Percentiles rank a stretch among this genome's conserved stretches.
Evolutionary conservation across 2,113 vertebrate genomes (phyloP).

Genomic region (Etheostoma cragini): DNA sequence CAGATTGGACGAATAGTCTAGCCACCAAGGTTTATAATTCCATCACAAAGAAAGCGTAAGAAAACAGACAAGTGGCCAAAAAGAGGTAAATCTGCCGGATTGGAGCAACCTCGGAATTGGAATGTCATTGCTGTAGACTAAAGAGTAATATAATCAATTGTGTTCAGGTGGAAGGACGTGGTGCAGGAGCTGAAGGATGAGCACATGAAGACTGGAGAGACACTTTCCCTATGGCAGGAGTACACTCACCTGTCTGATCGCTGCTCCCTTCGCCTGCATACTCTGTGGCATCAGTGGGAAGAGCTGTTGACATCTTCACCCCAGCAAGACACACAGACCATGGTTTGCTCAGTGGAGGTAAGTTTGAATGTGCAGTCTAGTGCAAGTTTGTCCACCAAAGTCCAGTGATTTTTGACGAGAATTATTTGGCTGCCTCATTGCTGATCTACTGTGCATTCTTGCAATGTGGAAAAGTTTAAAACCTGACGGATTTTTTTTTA

Average conservation of each 20-base stretch:
- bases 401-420: background rate
- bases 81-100: too few species aligned
- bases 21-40: too few species aligned
- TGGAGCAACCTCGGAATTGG: too few species aligned
- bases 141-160: background rate
- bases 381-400: background rate
- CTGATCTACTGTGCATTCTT: background rate
- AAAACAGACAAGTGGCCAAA: too few species aligned
- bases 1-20: too few species aligned
- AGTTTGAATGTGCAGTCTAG: background rate
- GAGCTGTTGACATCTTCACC: constrained; percentile 71
- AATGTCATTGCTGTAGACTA: too few species aligned
- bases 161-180: constrained; percentile 85
- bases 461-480: background rate
- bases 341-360: constrained; percentile 81
- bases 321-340: constrained; percentile 62
- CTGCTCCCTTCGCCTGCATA: constrained; percentile 69
- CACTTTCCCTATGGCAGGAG: constrained; percentile 84
- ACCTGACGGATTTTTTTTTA: background rate
- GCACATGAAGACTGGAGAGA: constrained; percentile 63
- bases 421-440: background rate
- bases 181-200: constrained; percentile 82
- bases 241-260: constrained; percentile 66
- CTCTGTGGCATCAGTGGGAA: constrained; percentile 78
- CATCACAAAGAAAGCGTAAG: too few species aligned